Evolutionary conservation across 2,797 vertebrate genomes (phyloP).

Genomic region (Hybognathus amarus): DNA sequence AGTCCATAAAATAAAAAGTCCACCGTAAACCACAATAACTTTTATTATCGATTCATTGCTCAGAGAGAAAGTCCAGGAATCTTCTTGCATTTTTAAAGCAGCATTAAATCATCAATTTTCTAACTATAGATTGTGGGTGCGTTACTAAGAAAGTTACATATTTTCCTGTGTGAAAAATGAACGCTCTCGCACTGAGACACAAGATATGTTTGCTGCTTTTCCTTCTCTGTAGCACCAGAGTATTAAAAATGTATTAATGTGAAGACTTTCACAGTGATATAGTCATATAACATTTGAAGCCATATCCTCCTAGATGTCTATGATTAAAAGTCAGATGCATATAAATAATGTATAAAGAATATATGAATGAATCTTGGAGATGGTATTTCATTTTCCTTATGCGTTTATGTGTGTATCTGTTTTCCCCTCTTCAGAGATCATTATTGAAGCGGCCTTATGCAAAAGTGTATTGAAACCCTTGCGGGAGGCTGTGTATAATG

Average conservation of each 20-base stretch:
- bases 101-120: neutral
- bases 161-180: neutral
- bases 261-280: constrained; percentile 1
- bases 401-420: constrained; percentile 13
- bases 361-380: neutral
- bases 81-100: neutral
- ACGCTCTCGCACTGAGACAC: neutral
- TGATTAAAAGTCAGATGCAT: neutral
- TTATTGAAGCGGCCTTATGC: constrained; percentile 89
- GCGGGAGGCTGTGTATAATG: constrained; percentile 83
- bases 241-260: constrained; percentile 32
- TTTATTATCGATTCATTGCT: neutral
- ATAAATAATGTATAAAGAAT: constrained; percentile 22
- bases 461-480: constrained; percentile 96
- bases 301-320: neutral
- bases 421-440: constrained; percentile 78
- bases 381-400: neutral
- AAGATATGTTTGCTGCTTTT: neutral
- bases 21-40: neutral
- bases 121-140: neutral
- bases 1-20: neutral
- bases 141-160: neutral
- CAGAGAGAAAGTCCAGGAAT: neutral
- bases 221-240: constrained; percentile 11
- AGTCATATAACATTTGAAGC: constrained; percentile 10